Percentiles rank a stretch among this genome's conserved stretches.
These are phyloP conservation scores for Todiramphus saurophagus DNA, from an alignment of 2,113 vertebrate genomes.

Conservation along the genomic window DNA sequence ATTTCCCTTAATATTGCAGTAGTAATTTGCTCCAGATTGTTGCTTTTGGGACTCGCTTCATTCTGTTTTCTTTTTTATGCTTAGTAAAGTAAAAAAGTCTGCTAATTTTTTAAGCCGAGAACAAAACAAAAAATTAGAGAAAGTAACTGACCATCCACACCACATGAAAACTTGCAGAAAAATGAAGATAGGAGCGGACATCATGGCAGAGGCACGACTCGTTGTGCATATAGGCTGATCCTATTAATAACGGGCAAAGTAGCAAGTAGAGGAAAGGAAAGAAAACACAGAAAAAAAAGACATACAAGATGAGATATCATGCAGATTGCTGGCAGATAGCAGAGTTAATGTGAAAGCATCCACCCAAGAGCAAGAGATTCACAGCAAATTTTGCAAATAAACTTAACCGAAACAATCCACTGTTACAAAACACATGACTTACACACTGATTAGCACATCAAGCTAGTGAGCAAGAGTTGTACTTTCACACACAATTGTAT, in stretches of 20 bases:
- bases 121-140: conserved; percentile 77
- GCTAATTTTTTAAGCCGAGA: conserved; percentile 61
- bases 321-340: conserved; percentile 79
- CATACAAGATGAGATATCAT: conserved; percentile 82
- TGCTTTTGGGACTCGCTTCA: neutral
- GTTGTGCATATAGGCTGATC: conserved; percentile 89
- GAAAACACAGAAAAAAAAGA: conserved; percentile 82
- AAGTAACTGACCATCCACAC: conserved; percentile 93
- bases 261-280: conserved; percentile 81
- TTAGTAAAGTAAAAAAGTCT: conserved; percentile 43
- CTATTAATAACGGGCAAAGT: conserved; percentile 86
- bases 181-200: conserved; percentile 81
- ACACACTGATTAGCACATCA: conserved; percentile 67
- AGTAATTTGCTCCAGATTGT: conserved; percentile 32
- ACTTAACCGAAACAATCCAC: conserved; percentile 67
- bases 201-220: conserved; percentile 84
- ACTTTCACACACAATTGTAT: conserved; percentile 75
- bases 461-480: conserved; percentile 70
- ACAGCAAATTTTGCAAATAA: conserved; percentile 68
- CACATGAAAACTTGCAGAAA: conserved; percentile 94
- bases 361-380: conserved; percentile 74
- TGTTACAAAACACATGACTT: conserved; percentile 56
- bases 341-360: conserved; percentile 76
- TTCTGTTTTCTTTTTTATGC: conserved; percentile 4
- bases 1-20: conserved; percentile 10